Conservation (phyloP, 53 echinoderm and acorn worm genomes). For the Pentamera pediparva region DNA sequence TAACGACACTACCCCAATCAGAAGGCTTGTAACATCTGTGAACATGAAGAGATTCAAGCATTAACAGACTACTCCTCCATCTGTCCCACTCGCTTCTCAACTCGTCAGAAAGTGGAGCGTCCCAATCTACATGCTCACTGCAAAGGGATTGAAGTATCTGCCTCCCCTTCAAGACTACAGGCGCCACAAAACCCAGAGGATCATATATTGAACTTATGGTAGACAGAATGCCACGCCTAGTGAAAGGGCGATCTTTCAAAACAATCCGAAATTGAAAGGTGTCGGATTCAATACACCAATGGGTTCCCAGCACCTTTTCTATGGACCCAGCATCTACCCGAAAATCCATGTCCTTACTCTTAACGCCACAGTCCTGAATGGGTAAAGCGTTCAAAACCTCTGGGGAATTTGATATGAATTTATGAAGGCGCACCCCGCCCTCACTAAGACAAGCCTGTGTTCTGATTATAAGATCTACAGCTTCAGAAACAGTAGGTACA, state of each 20-base stretch:
- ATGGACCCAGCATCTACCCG: background rate
- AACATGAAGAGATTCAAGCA: background rate
- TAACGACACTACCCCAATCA: background rate
- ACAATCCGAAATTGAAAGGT: constrained; percentile 32
- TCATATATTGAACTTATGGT: constrained; percentile 64
- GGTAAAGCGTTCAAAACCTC: constrained; percentile 43
- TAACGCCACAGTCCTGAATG: constrained; percentile 1
- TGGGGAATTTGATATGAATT: constrained; percentile 41
- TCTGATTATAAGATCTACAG: constrained; percentile 39
- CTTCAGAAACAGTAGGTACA: constrained; percentile 36
- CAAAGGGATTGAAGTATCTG: constrained; percentile 41
- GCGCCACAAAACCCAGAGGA: constrained; percentile 49
- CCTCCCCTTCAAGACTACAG: constrained; percentile 23
- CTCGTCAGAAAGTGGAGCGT: constrained; percentile 32
- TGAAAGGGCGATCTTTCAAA: constrained; percentile 24
- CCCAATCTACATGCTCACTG: constrained; percentile 26
- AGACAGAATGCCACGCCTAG: constrained; percentile 37
- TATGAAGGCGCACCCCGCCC: constrained; percentile 52
- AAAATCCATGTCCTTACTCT: background rate
- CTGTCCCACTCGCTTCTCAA: constrained; percentile 21
- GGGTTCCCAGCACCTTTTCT: background rate
- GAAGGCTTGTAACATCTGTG: background rate
- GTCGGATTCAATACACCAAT: constrained; percentile 42
- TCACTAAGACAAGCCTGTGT: constrained; percentile 23
- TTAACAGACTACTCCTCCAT: background rate